phyloP scores from a whole-genome alignment of 2,113 vertebrate species.

The Danionella cerebrum region DNA sequence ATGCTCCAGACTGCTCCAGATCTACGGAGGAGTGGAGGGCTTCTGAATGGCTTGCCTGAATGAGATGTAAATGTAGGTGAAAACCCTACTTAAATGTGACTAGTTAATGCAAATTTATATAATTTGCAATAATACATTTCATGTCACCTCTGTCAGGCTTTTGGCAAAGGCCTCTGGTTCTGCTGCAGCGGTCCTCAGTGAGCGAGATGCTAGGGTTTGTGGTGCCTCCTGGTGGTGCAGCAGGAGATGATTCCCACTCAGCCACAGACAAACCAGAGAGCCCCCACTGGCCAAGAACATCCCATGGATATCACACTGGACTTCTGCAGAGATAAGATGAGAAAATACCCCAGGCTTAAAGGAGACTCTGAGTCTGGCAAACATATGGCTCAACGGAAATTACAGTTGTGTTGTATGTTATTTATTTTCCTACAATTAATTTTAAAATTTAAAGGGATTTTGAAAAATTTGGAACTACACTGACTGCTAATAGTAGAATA shows the following conservation, averaged over 20 bases:
- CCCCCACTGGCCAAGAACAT: conserved; percentile 57
- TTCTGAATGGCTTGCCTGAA: conserved; percentile 61
- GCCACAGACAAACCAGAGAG: conserved; percentile 77
- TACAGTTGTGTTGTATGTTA: too few relatives aligned
- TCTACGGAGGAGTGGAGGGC: conserved; percentile 61
- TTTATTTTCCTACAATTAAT: too few relatives aligned
- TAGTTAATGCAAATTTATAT: too few relatives aligned
- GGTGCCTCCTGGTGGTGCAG: conserved; percentile 58
- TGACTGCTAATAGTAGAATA: too few relatives aligned
- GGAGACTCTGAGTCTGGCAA: neutral
- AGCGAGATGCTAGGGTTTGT: conserved; percentile 52
- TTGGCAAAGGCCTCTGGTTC: conserved; percentile 46
- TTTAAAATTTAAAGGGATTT: too few relatives aligned
- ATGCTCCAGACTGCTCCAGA: conserved; percentile 72
- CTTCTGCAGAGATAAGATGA: conserved; percentile 52
- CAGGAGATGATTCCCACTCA: conserved; percentile 65
- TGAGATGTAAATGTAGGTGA: neutral
- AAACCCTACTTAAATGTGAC: too few relatives aligned
- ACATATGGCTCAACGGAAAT: too few relatives aligned
- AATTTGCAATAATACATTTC: too few relatives aligned
- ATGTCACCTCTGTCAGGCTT: conserved; percentile 67
- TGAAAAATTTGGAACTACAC: too few relatives aligned
- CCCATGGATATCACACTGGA: conserved; percentile 72
- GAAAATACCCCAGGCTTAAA: neutral
- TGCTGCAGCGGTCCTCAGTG: conserved; percentile 50